phyloP scores from a whole-genome alignment of 2,113 vertebrate species.

The Neotragus moschatus region DNA sequence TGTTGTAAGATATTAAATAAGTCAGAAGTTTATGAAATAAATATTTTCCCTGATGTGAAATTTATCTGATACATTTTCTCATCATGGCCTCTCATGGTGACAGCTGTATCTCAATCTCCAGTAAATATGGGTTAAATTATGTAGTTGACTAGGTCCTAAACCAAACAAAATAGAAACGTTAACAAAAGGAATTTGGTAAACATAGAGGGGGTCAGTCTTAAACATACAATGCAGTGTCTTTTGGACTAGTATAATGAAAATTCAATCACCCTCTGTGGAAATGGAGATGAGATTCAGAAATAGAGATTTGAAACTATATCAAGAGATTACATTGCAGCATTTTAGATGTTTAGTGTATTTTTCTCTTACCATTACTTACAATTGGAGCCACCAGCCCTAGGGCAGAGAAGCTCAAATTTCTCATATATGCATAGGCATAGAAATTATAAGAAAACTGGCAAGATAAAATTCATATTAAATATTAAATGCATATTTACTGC shows the following conservation, averaged over 20 bases:
- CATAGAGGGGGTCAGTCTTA: neutral
- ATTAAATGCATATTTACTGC: neutral
- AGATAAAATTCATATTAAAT: neutral
- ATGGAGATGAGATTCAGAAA: neutral
- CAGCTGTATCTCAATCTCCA: neutral
- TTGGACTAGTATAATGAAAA: neutral
- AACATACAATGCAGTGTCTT: neutral
- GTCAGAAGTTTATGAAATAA: neutral
- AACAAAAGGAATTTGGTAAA: neutral
- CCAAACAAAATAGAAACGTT: neutral
- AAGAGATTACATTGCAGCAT: neutral
- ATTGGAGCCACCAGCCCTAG: neutral
- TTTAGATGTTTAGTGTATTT: neutral
- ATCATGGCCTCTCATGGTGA: neutral
- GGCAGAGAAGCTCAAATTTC: neutral
- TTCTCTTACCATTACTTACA: neutral
- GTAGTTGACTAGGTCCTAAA: neutral
- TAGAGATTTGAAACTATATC: neutral
- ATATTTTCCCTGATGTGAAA: neutral
- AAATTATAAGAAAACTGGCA: neutral
- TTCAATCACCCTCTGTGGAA: neutral
- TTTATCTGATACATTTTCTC: neutral
- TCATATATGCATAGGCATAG: neutral
- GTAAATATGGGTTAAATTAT: conserved; percentile 16
- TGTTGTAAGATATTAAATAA: neutral